Evolutionary conservation across 37 sponge, comb jelly and placozoan genomes (phyloP), one percentile per base, ranked within the genome.

Genomic region (Chondrilla cf. caribensis): DNA sequence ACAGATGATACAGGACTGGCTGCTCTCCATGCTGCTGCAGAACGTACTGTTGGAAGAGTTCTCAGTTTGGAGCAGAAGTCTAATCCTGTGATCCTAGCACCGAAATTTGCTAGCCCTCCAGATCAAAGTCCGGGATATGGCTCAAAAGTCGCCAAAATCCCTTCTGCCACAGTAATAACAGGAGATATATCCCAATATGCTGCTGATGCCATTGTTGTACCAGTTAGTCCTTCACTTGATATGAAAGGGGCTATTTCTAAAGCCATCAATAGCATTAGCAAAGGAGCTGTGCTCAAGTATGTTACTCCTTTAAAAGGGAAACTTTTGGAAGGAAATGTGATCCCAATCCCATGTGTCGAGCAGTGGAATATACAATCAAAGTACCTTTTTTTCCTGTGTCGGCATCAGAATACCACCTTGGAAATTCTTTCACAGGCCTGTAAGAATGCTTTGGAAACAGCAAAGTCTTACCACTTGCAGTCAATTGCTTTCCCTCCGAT

Each of bases 401-500:
- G 51, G 9, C 11, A 6, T 47, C 6, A 11, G 11, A 14, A 47
- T 47, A 47, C 35, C 32, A 6, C 1, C 2, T 31, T 18, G 15
- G 29, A 26, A 18, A 29, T 82, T n/a, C 68, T 89, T 22, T 25
- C 38, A 33, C 38, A 80, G 31, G 86, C 84, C 19, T 22, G 80
- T 58, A 37, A 32, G 0, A 79, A 80, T 2, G 36, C 70, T 19
- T 25, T 86, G 35, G 29, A 60, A 38, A 39, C 29, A n/a, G 87
- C 87, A 64, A 60, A 86, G 38, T 38, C 72, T 2, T 37, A 47
- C 36, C 70, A 72, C 17, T 70, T 54, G 0, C 54, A 28, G 14
- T 93, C 93, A 17, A 84, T 93, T 31, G 84, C 85, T 0, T 59
- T 93, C 31, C 93, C 93, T 54, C 86, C 86, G 14, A 62, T 93